Evolutionary conservation across 2,888 invertebrate genomes (phyloP).

Genomic region (Cetonia aurata): DNA sequence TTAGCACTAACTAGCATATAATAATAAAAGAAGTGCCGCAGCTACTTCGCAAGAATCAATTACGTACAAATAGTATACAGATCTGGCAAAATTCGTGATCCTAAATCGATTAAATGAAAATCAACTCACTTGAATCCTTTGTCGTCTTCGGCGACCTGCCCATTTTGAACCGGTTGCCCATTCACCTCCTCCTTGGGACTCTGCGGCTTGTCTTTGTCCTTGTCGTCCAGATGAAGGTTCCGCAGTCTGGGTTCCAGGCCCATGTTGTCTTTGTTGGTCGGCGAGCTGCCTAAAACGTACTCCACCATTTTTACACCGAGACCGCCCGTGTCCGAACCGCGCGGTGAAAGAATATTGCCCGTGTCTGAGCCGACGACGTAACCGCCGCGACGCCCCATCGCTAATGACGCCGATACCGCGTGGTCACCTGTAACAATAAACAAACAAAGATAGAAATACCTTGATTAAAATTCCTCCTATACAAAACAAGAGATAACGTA

Average conservation of each 20-base stretch:
- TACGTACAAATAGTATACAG: no score
- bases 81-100: no score
- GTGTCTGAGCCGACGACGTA: slow-evolving; percentile 73
- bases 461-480: not conserved
- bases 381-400: slow-evolving; percentile 80
- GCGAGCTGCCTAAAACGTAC: slow-evolving; percentile 94
- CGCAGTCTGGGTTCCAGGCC: slow-evolving; percentile 75
- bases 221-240: slow-evolving; percentile 72
- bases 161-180: slow-evolving; percentile 67
- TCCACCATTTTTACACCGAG: slow-evolving; percentile 99
- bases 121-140: slow-evolving; percentile 89
- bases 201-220: slow-evolving; percentile 71
- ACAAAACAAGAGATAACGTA: slow-evolving; percentile 4
- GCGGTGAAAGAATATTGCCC: slow-evolving; percentile 78
- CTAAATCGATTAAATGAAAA: slow-evolving; percentile 5
- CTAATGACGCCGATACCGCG: slow-evolving; percentile 78
- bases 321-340: slow-evolving; percentile 86
- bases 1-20: no score
- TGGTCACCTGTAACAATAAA: slow-evolving; percentile 69
- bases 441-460: not conserved
- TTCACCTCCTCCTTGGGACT: slow-evolving; percentile 70
- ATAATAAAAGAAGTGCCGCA: no score
- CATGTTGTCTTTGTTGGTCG: slow-evolving; percentile 80
- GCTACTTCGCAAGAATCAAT: no score
- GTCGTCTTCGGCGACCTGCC: slow-evolving; percentile 74